Base-by-base conservation (phyloP, 1,140 invertebrate species). In the Drosophila dunni region DNA sequence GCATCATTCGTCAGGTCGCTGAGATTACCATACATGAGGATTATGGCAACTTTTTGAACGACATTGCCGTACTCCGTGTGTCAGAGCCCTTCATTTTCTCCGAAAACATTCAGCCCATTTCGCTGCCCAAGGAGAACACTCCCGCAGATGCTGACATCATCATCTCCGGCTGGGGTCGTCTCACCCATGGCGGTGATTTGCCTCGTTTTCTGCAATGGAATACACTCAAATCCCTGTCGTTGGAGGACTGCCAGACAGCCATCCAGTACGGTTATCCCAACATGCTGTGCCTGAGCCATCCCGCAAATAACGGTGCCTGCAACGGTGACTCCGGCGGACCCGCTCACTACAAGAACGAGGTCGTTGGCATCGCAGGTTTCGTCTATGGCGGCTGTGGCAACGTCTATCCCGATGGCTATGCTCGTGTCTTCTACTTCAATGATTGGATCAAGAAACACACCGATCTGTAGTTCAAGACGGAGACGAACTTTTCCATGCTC, bases 341-440 rank as follows among this genome's bases (percentile, higher is more conserved):
- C 10, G 90, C 90, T 1, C 40, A 61, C 13, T 88, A 91, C 38
- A 77, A 91, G 2, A 71, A 78, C 5, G 44, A 91, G 54, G 29
- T 91, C n/a, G 83, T 91, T 1, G 90, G 90, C 48, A 66, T 92
- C 13, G 76, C 83, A 48, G 73, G 90, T 0, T 91, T 82, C 29
- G 71, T 88, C n/a, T 56, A 75, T 20, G 70, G 63, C 10, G 78
- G 76, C 11, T 91, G 90, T 15, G 90, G 90, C 0, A 53, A 45
- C 3, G 51, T 7, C 48, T 58, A 91, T 57, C 94, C 94, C 0
- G 94, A 95, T 62, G 94, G 95, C n/a, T 95, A 93, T 69, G 93
- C 94, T 0, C 92, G 92, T 72, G 92, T 94, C 5, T 81, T 74
- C 9, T 77, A 77, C 24, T 93, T 93, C 62, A 44, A 71, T 0